Base-by-base conservation (phyloP, 2,888 invertebrate species). In the Sphaeridia pumilis region DNA sequence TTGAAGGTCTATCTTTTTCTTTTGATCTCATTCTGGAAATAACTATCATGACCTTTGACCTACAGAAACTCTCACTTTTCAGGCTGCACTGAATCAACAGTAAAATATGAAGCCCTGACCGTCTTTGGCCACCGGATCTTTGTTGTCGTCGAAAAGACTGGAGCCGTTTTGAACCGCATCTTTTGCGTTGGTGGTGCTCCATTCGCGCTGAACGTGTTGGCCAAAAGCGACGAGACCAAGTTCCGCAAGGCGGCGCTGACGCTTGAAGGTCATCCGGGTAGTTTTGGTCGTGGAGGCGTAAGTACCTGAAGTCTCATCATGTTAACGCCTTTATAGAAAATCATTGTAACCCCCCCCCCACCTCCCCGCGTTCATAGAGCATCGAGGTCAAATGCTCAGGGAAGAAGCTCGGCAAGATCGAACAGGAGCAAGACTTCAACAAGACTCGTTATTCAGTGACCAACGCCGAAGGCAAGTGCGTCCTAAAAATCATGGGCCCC, bases 331-430 rank as follows among this genome's bases (percentile, higher is more conserved):
- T 43, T 21, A 14, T 25, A 14, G 14, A 14, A 22, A 20, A 22
- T 20, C 21, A 22, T 22, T 22, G 14, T 31, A 42, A 42, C n/a
- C n/a, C n/a, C n/a, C n/a, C n/a, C n/a, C n/a, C n/a, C n/a, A n/a
- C n/a, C n/a, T n/a, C n/a, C n/a, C 20, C 38, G 38, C 12, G 20
- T 12, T 38, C 7, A 14, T 26, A 51, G 51, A 25, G 45, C n/a
- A 45, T 51, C 5, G 51, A 51, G 21, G 35, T 51, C 2, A 44
- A 45, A 20, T 51, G 25, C 17, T 43, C 31, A n/a, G 35, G 45
- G n/a, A 51, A 51, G 24, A 51, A 51, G 26, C 20, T 51, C 35
- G 51, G 51, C n/a, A 27, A 27, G n/a, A 38, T 51, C 12, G 51
- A 51, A 20, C 51, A 51, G 26, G 45, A 51, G 24, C 7, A 24